A percentile compares a stretch with the other conserved stretches of the same genome.
phyloP scores from a whole-genome alignment of 2,888 invertebrate genomes.

The Apamea crenata region DNA sequence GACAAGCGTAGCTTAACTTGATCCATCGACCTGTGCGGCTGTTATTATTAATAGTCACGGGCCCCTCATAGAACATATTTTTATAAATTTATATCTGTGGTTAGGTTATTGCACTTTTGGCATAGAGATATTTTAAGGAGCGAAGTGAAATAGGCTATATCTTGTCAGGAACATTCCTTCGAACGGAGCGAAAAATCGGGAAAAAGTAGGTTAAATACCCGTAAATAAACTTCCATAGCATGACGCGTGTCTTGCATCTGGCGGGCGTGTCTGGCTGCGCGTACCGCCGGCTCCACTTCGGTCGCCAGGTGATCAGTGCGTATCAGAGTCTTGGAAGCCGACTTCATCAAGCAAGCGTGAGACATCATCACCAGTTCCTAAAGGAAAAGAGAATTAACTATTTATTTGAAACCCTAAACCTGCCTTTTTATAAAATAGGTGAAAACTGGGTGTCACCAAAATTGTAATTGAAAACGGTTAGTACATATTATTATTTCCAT shows the following conservation, averaged over 20 bases:
- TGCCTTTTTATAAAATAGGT: not conserved
- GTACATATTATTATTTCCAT: not conserved
- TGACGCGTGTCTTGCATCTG: conserved; percentile 82
- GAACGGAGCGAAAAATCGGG: not conserved
- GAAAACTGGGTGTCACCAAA: not conserved
- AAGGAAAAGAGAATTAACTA: not conserved
- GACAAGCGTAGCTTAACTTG: too few species aligned
- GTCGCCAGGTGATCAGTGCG: conserved; percentile 55
- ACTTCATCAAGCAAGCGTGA: conserved; percentile 81
- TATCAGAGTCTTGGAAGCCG: conserved; percentile 73
- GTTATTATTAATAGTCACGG: too few species aligned
- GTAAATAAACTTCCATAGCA: conserved; percentile 81
- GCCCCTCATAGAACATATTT: not conserved
- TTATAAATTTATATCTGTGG: not conserved
- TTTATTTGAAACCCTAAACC: not conserved
- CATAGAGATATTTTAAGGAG: not conserved
- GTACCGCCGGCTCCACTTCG: conserved; percentile 69
- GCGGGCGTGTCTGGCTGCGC: conserved; percentile 83
- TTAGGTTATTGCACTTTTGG: not conserved
- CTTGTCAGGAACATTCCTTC: not conserved
- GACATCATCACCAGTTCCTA: conserved; percentile 85
- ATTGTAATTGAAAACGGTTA: not conserved
- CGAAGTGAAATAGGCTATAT: not conserved
- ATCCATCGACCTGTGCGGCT: too few species aligned
- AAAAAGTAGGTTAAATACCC: conserved; percentile 68